Conservation (phyloP, 2,797 vertebrate genomes). For the Chelon labrosus region DNA sequence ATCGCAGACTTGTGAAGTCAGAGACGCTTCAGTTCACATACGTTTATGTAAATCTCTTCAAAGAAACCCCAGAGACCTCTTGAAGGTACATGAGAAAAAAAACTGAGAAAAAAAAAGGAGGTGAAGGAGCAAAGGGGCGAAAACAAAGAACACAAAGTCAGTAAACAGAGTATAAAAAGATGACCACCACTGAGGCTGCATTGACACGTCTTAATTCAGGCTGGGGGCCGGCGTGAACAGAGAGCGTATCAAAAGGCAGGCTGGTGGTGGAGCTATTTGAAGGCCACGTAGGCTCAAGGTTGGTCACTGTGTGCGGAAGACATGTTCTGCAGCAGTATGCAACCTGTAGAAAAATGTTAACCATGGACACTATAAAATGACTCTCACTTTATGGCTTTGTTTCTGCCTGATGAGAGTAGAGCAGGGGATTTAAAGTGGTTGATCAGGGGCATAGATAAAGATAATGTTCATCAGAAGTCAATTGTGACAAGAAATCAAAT, state of each 20-base stretch:
- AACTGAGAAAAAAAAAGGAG: background rate
- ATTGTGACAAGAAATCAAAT: background rate
- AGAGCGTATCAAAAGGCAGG: background rate
- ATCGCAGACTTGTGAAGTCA: background rate
- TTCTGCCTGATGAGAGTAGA: too few species aligned
- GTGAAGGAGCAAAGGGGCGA: background rate
- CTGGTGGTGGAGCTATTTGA: background rate
- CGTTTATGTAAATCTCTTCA: background rate
- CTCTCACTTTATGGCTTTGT: too few species aligned
- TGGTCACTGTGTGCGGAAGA: background rate
- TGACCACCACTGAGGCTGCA: background rate
- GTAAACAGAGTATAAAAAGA: background rate
- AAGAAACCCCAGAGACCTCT: background rate
- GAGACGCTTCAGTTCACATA: background rate
- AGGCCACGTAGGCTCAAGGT: background rate
- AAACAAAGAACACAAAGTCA: background rate
- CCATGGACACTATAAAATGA: background rate
- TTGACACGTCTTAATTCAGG: background rate
- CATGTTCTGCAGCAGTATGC: background rate
- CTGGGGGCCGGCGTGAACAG: background rate
- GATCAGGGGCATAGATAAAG: background rate
- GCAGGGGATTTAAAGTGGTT: too few species aligned
- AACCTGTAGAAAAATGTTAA: background rate
- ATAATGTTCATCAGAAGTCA: background rate
- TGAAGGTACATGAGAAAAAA: background rate